Evolutionary conservation across 2,113 vertebrate genomes (phyloP), one percentile per base, ranked within the genome.

Genomic region (Isichthys henryi): DNA sequence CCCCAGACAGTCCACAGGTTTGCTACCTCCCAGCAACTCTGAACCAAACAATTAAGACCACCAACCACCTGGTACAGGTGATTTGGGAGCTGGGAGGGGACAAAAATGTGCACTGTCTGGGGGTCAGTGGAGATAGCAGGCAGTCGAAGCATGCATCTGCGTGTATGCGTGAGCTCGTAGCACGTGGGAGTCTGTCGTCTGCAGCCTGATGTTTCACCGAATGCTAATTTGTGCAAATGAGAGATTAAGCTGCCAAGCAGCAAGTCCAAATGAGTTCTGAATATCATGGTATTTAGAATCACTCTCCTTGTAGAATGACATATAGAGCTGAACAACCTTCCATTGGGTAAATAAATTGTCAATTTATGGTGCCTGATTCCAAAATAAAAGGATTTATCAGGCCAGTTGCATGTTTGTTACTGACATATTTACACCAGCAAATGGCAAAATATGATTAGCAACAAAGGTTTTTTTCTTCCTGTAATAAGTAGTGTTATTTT

Each of bases 171-270:
- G 45, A 84, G 82, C 35, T 19, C 0, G 74, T 43, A 80, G 74
- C 74, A 43, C n/a, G 82, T 84, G 45, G 39, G 82, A 48, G 45
- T 86, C 13, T 27, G 50, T 35, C 4, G 19, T 53, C 27, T 87
- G 49, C 11, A 27, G 85, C 48, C 50, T 87, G 27, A 53, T 87
- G 50, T 87, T 84, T 84, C 39, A 45, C 45, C 23, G 82, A 45
- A 84, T 84, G 82, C 82, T 84, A 84, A 84, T 84, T 89, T 82
- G 74, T 89, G 66, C 50, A 82, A 82, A 84, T 84, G 82, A 53
- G 27, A 39, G 85, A 87, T 87, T 87, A 87, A 87, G 53, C 52
- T 85, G 52, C 74, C 88, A 89, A 86, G 80, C 88, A 86, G 56
- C 23, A 48, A 62, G 43, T 85, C 80, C n/a, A 46, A 84, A 45